A percentile compares a stretch with the other conserved stretches of the same genome.
These are phyloP conservation scores for Cassiopea xamachana DNA, from an alignment of 30 jellyfish, hydroid and myxozoan species.

Conservation along the genomic window DNA sequence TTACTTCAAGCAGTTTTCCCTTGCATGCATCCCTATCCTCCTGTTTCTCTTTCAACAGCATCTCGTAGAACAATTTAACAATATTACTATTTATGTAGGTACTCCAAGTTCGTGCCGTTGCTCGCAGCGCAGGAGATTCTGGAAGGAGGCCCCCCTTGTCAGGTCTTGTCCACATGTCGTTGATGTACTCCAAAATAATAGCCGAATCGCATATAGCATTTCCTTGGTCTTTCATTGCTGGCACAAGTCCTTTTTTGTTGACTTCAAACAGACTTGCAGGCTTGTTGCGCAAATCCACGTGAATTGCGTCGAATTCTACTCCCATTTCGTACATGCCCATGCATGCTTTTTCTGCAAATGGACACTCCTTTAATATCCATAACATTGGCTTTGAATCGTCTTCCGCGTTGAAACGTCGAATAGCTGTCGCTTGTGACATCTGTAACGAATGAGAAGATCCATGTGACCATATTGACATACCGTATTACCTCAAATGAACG, in stretches of 20 bases:
- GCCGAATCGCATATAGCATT: slow-evolving; percentile 44
- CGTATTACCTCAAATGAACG: too few relatives aligned
- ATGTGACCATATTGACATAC: too few relatives aligned
- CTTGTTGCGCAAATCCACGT: slow-evolving; percentile 58
- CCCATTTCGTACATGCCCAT: slow-evolving; percentile 61
- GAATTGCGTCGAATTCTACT: slow-evolving; percentile 49
- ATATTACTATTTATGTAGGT: slow-evolving; percentile 28
- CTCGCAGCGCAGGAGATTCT: slow-evolving; percentile 40
- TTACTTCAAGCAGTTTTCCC: slow-evolving; percentile 6
- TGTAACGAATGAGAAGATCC: too few relatives aligned
- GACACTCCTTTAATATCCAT: slow-evolving; percentile 68
- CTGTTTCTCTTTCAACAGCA: slow-evolving; percentile 22
- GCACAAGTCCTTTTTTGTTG: slow-evolving; percentile 79
- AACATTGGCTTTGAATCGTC: slow-evolving; percentile 50
- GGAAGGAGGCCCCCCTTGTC: slow-evolving; percentile 46
- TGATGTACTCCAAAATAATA: slow-evolving; percentile 59
- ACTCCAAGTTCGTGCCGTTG: slow-evolving; percentile 65
- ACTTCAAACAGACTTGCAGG: slow-evolving; percentile 72
- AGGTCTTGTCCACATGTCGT: slow-evolving; percentile 72
- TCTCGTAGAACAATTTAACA: not conserved
- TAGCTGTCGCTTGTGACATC: slow-evolving; percentile 27
- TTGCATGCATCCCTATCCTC: slow-evolving; percentile 45
- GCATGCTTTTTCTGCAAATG: slow-evolving; percentile 65
- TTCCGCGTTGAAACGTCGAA: slow-evolving; percentile 29
- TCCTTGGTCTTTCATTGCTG: slow-evolving; percentile 78